phyloP scores from a whole-genome alignment of 2,797 vertebrate genomes.

The Acrocephalus scirpaceus region DNA sequence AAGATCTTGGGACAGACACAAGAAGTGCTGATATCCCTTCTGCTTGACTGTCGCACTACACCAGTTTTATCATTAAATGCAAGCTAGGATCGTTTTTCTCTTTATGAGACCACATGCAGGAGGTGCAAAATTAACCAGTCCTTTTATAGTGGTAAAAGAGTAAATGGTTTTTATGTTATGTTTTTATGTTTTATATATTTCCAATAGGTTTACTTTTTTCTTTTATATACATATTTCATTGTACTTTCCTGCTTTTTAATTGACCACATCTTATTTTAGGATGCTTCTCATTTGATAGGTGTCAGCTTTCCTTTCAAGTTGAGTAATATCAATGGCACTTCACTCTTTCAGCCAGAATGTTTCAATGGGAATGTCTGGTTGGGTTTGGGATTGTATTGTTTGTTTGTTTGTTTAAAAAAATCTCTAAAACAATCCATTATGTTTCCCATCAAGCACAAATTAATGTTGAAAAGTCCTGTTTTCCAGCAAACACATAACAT shows the following conservation, averaged over 20 bases:
- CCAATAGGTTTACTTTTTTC: neutral
- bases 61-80: neutral
- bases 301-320: neutral
- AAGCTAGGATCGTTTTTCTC: neutral
- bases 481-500: neutral
- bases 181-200: fast-evolving
- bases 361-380: neutral
- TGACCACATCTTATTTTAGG: neutral
- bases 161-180: neutral
- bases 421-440: neutral
- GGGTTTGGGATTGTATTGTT: neutral
- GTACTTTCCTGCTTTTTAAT: neutral
- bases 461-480: neutral
- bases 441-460: neutral
- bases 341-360: neutral
- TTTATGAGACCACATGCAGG: neutral
- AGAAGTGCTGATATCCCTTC: neutral
- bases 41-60: fast-evolving
- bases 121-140: neutral
- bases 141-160: neutral
- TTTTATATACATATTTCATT: neutral
- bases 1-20: neutral
- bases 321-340: neutral
- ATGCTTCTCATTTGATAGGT: neutral
- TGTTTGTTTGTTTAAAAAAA: neutral